A percentile compares a stretch with the other conserved stretches of the same genome.
Evolutionary conservation across 2,888 invertebrate species (phyloP).

Genomic region (Odontocolon sp.): DNA sequence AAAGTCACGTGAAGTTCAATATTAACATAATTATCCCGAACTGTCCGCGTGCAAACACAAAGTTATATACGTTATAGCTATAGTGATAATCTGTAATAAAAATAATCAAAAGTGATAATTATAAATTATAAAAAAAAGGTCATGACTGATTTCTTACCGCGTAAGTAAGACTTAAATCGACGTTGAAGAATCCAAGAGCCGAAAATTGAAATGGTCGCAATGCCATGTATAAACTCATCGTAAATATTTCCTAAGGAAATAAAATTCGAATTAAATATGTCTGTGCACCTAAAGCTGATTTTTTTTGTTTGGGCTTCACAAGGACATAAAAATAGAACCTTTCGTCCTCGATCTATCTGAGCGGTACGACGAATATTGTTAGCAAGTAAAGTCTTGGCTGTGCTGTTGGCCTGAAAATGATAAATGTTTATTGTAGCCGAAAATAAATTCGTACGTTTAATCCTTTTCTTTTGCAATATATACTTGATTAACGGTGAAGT

Average conservation of each 20-base stretch:
- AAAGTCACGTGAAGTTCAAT: not conserved
- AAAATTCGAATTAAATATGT: no score
- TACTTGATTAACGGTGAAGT: conserved; percentile 38
- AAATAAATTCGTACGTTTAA: not conserved
- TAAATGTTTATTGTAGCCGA: not conserved
- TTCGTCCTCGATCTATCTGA: conserved; percentile 25
- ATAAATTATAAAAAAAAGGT: not conserved
- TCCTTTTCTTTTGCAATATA: not conserved
- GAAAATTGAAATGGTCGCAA: conserved; percentile 24
- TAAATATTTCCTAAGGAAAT: conserved; percentile 29
- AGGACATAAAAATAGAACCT: conserved; percentile 13
- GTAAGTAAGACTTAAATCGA: conserved; percentile 8
- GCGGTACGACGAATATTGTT: conserved; percentile 26
- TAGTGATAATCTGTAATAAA: conserved; percentile 18
- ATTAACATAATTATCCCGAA: not conserved
- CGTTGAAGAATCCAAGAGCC: conserved; percentile 32
- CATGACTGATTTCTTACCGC: conserved; percentile 23
- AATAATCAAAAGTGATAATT: not conserved
- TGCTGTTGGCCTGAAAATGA: conserved; percentile 1
- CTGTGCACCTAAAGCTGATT: no score
- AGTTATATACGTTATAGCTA: conserved; percentile 7
- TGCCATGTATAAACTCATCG: conserved; percentile 32
- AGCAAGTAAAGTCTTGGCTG: not conserved
- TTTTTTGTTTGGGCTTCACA: no score
- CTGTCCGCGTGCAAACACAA: conserved; percentile 11